A percentile compares a stretch with the other conserved stretches of the same genome.
Conservation (phyloP, 2,113 vertebrate genomes). For the Grallaria varia region DNA sequence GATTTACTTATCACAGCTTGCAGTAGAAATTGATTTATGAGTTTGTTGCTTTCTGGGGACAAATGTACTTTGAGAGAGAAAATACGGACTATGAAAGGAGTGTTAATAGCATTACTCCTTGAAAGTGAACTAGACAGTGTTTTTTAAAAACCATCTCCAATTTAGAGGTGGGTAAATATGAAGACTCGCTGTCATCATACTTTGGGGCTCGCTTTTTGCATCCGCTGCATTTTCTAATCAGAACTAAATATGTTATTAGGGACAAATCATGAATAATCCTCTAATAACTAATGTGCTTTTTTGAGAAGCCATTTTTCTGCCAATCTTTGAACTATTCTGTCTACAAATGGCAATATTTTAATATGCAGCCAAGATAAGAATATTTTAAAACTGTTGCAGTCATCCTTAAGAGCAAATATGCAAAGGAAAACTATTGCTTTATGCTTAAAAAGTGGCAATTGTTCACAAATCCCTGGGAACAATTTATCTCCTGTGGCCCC, state of each 20-base stretch:
- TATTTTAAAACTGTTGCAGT: neutral
- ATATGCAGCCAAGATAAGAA: neutral
- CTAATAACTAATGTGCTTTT: neutral
- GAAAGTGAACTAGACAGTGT: neutral
- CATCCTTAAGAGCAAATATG: neutral
- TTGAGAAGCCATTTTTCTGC: neutral
- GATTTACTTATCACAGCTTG: constrained; percentile 50
- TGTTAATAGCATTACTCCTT: neutral
- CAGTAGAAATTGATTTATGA: constrained; percentile 42
- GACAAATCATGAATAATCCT: neutral
- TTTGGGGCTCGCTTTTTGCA: neutral
- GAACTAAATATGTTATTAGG: neutral
- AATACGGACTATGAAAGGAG: neutral
- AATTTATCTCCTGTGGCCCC: neutral
- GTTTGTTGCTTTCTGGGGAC: constrained; percentile 37
- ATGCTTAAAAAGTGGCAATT: neutral
- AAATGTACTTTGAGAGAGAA: constrained; percentile 18
- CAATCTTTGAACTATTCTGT: neutral
- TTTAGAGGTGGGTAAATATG: neutral
- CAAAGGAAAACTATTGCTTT: neutral
- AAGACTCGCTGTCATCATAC: neutral
- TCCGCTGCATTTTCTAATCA: neutral
- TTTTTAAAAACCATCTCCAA: neutral
- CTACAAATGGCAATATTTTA: neutral
- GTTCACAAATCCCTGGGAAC: neutral